Conservation (phyloP, 2,888 invertebrate genomes). For the Antheraea yamamai region DNA sequence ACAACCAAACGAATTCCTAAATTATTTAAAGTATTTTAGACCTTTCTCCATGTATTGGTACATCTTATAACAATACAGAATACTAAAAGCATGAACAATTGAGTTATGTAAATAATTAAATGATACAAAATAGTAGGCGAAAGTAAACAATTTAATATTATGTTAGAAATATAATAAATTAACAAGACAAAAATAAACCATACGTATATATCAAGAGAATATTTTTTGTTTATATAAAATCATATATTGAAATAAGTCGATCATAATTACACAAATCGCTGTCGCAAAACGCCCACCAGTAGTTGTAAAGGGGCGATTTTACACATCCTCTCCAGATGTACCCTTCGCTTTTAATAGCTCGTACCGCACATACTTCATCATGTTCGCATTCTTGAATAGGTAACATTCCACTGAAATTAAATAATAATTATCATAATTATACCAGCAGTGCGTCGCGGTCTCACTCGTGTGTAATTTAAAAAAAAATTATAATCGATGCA, state of each 20-base stretch:
- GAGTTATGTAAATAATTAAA: too few species aligned
- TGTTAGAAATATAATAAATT: not conserved
- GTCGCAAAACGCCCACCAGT: constrained; percentile 62
- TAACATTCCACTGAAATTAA: constrained; percentile 49
- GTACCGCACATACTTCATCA: constrained; percentile 64
- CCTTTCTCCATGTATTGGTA: not conserved
- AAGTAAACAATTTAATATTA: not conserved
- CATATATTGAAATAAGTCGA: constrained; percentile 47
- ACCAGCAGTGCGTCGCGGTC: too few species aligned
- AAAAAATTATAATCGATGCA: too few species aligned
- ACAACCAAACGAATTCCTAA: too few species aligned
- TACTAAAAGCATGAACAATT: not conserved
- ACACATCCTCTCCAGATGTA: constrained; percentile 70
- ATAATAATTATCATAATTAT: not conserved
- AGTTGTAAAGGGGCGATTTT: constrained; percentile 59
- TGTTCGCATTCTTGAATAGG: constrained; percentile 51
- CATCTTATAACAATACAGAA: not conserved
- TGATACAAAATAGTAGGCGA: not conserved
- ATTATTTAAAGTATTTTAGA: too few species aligned
- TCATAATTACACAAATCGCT: constrained; percentile 62
- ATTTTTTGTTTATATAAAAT: constrained; percentile 34
- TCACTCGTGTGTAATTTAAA: too few species aligned
- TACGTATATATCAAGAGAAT: not conserved
- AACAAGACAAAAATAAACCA: not conserved
- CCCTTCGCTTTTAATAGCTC: constrained; percentile 51